phyloP scores from a whole-genome alignment of 92 coral and sea anemone species.

The Zoanthus solanderi region DNA sequence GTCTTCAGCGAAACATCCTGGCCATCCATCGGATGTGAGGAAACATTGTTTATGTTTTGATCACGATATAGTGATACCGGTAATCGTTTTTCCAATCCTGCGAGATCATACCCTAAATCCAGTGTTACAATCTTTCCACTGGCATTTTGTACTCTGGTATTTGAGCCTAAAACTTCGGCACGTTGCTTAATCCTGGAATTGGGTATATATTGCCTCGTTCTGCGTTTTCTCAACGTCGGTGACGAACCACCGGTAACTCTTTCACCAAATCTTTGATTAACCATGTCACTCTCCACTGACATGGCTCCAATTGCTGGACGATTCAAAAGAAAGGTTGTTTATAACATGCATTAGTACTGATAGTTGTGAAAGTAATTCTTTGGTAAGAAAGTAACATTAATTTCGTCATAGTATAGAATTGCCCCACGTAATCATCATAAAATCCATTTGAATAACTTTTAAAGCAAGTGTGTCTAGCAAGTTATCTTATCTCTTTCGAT shows the following conservation, averaged over 20 bases:
- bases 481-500: too few species aligned
- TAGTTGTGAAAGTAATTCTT: background rate
- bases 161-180: slow-evolving; percentile 10
- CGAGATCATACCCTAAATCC: slow-evolving; percentile 40
- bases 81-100: slow-evolving; percentile 40
- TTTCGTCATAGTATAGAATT: background rate
- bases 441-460: background rate
- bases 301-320: slow-evolving; percentile 39
- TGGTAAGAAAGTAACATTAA: background rate
- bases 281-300: slow-evolving; percentile 63
- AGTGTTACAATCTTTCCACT: slow-evolving; percentile 37
- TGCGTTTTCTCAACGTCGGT: slow-evolving; percentile 76
- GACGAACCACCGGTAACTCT: slow-evolving; percentile 78
- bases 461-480: background rate
- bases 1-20: slow-evolving; percentile 46
- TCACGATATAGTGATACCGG: slow-evolving; percentile 47
- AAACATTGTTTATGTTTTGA: slow-evolving; percentile 71
- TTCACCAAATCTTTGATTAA: slow-evolving; percentile 61
- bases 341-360: background rate
- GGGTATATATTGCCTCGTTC: slow-evolving; percentile 86
- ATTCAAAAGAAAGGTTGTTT: background rate
- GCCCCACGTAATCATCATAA: background rate
- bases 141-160: background rate
- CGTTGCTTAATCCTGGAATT: slow-evolving; percentile 64
- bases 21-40: slow-evolving; percentile 23